Evolutionary conservation across 2,797 vertebrate species (phyloP).

Genomic region (Caiman crocodilus): DNA sequence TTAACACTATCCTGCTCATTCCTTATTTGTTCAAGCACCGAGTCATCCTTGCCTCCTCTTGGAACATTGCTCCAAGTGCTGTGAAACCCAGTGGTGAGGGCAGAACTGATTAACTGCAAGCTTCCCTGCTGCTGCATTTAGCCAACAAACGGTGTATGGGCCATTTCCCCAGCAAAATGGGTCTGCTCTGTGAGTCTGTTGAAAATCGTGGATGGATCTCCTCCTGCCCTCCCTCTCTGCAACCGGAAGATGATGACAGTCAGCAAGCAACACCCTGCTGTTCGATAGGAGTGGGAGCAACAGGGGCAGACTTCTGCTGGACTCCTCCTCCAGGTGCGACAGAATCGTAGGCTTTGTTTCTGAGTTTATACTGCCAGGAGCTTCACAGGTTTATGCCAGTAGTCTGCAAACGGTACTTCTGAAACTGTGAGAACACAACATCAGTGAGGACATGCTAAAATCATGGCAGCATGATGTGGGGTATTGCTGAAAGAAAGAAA

Average conservation of each 20-base stretch:
- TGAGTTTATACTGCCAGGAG: neutral
- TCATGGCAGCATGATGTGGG: neutral
- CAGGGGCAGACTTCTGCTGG: neutral
- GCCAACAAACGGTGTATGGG: neutral
- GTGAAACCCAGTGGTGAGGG: slow-evolving; percentile 3
- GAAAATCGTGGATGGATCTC: slow-evolving; percentile 5
- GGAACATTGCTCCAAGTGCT: slow-evolving; percentile 52
- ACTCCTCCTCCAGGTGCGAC: neutral
- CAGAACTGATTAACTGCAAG: slow-evolving; percentile 46
- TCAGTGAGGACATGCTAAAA: neutral
- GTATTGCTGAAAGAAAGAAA: neutral
- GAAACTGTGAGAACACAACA: neutral
- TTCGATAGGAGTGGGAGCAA: neutral
- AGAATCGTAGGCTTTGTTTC: neutral
- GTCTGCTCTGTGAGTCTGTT: neutral
- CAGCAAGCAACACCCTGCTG: neutral
- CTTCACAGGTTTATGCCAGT: accelerated
- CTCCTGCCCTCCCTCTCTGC: neutral
- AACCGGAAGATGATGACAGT: neutral
- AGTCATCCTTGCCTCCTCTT: slow-evolving; percentile 27
- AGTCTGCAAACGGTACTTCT: neutral
- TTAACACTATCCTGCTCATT: slow-evolving; percentile 52
- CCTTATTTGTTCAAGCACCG: slow-evolving; percentile 56
- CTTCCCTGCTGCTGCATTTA: slow-evolving; percentile 17
- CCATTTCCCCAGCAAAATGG: slow-evolving; percentile 15